Evolutionary conservation across 2,797 vertebrate genomes (phyloP), one percentile per base, ranked within the genome.

Genomic region (Taeniopygia guttata): DNA sequence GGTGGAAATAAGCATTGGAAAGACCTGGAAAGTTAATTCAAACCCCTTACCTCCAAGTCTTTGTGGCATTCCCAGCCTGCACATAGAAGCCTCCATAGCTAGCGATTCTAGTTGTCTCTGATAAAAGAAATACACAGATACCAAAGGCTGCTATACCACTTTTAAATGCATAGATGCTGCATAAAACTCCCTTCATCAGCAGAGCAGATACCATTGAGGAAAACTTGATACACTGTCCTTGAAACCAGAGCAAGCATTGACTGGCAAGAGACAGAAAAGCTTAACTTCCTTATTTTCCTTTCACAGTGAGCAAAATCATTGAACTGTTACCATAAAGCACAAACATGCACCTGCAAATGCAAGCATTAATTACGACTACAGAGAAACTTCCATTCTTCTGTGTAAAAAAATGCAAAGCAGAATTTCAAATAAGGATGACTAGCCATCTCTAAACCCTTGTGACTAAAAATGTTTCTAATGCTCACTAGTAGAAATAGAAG

Each of bases 401-500:
- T 2, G 5, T 59, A 74, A 81, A 74, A 84, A 93, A 79, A 90
- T 69, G 89, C 90, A 93, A 83, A 96, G 75, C 76, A 83, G 78
- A 74, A 60, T 25, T 78, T 89, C 52, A 60, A 48, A 70, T 60
- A 76, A 87, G 43, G 36, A 49, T 66, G 74, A 64, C 36, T 86
- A 69, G n/a, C 87, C 79, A 40, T 72, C 86, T 78, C 43, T 54
- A 89, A 94, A 89, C 34, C 29, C 49, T 62, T 8, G 2, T 70
- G 82, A 93, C 76, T 90, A 68, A 64, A 89, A 90, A 32, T 6
- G 42, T 45, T 85, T 78, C 83, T 36, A 63, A 73, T 56, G 66
- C 9, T 64, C 11, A 8, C 30, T 73, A 48, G 76, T 78, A 48
- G 69, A 87, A 89, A 90, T 8, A 72, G 75, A 87, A 89, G 81